Base-by-base conservation (phyloP, 2,113 vertebrate species). In the Zosterops japonicus region DNA sequence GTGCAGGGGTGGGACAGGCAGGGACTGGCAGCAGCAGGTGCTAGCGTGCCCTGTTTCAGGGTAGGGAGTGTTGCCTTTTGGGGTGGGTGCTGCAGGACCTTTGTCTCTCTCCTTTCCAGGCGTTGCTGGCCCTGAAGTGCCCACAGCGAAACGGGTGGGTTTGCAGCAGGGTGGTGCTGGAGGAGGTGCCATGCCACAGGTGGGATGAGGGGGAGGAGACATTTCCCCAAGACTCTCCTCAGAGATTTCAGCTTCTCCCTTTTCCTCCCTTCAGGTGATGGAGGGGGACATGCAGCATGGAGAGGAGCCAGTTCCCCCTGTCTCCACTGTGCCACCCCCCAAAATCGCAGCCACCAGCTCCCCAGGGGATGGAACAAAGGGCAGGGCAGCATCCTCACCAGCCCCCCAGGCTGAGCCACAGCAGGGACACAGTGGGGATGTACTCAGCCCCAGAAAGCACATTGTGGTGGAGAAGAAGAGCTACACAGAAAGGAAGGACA, bases 261-360 rank as follows among this genome's bases (percentile, higher is more conserved):
- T 86, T 79, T 11, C 29, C 60, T 88, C 71, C 18, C 69, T 93
- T 69, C 94, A 98, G 98, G 96, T 97, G 47, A 60, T 59, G 6
- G 98, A 98, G 46, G 97, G 97, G 39, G 95, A 97, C 36, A 95
- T 96, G 93, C 97, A 97, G 91, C 97, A 96, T 0, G 50, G 78
- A 84, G 90, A 97, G 21, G 87, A 89, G 24, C 95, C 64, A 8
- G 93, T 97, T 35, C 88, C 64, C 20, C 83, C 42, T 6, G 85
- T 91, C 31, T 90, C 96, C 3, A 89, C 79, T 1, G 78, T 71
- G 18, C 83, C 60, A 1, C 49, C 93, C 47, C 86, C 71, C 20
- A 97, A 93, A 83, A 68, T 79, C 63, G 83, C 94, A 75, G 35
- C 74, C 57, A 97, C 69, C 68, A 85, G 88, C 64, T 76, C 87